phyloP scores from a whole-genome alignment of 2,113 vertebrate genomes.

The Potamarius usumacintae region DNA sequence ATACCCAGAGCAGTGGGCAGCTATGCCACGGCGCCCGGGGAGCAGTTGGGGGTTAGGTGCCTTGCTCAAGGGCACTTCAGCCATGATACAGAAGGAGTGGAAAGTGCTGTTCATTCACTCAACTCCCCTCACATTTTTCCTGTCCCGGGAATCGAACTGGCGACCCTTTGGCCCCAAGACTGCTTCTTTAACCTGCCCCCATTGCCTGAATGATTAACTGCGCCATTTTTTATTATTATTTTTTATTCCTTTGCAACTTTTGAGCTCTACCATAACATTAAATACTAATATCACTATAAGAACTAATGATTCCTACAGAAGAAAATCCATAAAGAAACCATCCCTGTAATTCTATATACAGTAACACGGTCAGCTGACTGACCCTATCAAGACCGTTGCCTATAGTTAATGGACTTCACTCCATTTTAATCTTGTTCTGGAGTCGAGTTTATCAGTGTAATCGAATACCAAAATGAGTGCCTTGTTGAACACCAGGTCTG shows the following conservation, averaged over 20 bases:
- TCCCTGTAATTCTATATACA: background rate
- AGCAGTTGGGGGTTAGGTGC: too few species aligned
- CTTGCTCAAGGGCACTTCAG: too few species aligned
- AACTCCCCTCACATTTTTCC: too few species aligned
- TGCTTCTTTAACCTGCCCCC: too few species aligned
- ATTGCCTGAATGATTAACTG: too few species aligned
- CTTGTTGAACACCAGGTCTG: background rate
- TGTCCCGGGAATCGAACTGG: too few species aligned
- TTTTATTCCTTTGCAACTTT: background rate
- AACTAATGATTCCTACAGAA: background rate
- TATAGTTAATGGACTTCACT: background rate
- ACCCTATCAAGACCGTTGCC: background rate
- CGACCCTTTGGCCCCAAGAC: too few species aligned
- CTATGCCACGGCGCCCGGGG: too few species aligned
- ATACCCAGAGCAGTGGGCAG: too few species aligned
- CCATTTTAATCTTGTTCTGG: background rate
- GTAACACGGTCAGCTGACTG: background rate
- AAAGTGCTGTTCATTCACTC: too few species aligned
- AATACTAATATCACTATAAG: background rate
- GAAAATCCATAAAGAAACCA: background rate
- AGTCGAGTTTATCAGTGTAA: background rate
- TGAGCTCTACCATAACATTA: background rate
- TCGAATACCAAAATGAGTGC: background rate
- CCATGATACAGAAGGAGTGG: too few species aligned
- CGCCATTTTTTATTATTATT: too few species aligned